Conservation (phyloP, 2,797 vertebrate genomes). For the Silurus lanzhouensis region DNA sequence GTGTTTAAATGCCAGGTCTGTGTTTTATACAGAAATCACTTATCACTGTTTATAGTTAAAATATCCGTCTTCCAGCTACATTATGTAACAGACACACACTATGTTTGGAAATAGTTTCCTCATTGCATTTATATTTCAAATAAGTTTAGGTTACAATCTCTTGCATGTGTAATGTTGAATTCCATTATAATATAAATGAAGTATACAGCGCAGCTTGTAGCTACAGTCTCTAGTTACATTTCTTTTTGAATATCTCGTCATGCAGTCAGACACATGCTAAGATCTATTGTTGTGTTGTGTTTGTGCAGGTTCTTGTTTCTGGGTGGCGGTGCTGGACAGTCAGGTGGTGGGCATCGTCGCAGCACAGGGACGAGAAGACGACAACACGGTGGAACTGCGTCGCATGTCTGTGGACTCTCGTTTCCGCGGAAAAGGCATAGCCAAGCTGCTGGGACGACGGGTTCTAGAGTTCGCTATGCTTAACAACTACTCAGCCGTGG, state of each 20-base stretch:
- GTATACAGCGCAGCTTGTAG: background rate
- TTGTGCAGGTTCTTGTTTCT: constrained; percentile 91
- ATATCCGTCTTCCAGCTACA: background rate
- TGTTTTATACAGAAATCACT: background rate
- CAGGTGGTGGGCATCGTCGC: constrained; percentile 96
- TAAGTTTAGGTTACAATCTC: background rate
- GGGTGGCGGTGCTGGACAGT: constrained; percentile 95
- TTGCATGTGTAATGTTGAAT: background rate
- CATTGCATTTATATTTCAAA: background rate
- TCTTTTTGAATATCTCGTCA: background rate
- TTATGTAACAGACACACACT: background rate
- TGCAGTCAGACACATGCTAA: background rate
- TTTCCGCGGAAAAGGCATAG: constrained; percentile 95
- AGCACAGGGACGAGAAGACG: constrained; percentile 87
- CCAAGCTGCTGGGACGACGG: constrained; percentile 92
- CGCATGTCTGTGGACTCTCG: constrained; percentile 98
- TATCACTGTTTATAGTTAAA: background rate
- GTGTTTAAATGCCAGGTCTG: background rate
- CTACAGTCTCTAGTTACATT: background rate
- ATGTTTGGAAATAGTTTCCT: background rate
- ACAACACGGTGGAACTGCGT: constrained; percentile 92
- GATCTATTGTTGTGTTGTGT: constrained; percentile 41
- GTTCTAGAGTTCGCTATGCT: constrained; percentile 95
- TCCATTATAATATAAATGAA: background rate
- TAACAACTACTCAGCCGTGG: constrained; percentile 93